These are phyloP conservation scores for Umimayanthus chanpuru DNA, from an alignment of 92 coral and sea anemone genomes.

Conservation along the genomic window DNA sequence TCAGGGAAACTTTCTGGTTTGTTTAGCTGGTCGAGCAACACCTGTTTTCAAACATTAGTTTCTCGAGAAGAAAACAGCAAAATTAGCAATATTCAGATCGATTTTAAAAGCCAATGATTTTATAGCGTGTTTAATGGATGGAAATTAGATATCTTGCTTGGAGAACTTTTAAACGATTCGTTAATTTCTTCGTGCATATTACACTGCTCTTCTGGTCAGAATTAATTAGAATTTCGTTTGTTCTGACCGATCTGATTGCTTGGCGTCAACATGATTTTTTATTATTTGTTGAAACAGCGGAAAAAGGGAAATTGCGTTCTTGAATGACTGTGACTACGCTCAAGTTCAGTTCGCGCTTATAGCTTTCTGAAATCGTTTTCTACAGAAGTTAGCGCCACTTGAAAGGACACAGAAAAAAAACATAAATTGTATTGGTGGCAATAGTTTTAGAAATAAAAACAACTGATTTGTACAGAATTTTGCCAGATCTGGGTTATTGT, in stretches of 20 bases:
- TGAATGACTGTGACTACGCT: not conserved
- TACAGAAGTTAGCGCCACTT: not conserved
- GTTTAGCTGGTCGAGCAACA: slow-evolving; percentile 11
- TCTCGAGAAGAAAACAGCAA: slow-evolving; percentile 32
- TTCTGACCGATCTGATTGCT: not conserved
- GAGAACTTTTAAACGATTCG: not conserved
- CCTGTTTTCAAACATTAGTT: slow-evolving; percentile 12
- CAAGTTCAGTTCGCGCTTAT: not conserved
- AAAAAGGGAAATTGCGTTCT: not conserved
- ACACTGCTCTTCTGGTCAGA: not conserved
- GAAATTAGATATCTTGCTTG: not conserved
- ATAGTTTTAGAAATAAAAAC: no score
- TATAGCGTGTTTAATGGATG: not conserved
- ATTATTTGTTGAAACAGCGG: not conserved
- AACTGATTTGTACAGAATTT: not conserved
- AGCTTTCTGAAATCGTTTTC: not conserved
- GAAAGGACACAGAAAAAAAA: not conserved
- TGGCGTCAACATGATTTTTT: not conserved
- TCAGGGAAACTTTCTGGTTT: not conserved
- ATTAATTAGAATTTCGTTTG: not conserved
- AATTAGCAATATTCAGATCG: not conserved
- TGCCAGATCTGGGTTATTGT: not conserved
- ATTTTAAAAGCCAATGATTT: not conserved
- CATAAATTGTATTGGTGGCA: not conserved
- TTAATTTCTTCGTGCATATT: not conserved